A percentile compares a stretch with the other conserved stretches of the same genome.
phyloP scores from a whole-genome alignment of 2,797 vertebrate genomes.

The Esox lucius region DNA sequence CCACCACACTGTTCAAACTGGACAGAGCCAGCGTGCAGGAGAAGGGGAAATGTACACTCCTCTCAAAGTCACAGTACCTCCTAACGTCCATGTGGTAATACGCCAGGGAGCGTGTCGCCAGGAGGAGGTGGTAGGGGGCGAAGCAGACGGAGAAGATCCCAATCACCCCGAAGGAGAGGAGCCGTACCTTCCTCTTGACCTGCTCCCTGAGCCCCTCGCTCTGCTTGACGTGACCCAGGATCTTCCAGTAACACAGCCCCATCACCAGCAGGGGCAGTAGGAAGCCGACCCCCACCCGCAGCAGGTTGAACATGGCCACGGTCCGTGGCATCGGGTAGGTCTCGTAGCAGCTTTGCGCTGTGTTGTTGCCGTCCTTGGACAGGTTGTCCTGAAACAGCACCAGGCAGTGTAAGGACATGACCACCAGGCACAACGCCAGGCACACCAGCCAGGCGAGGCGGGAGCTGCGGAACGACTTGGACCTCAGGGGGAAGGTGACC shows the following conservation, averaged over 20 bases:
- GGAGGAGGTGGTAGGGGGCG: constrained; percentile 77
- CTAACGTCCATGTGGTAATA: neutral
- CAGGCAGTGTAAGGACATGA: constrained; percentile 51
- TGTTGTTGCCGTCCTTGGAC: neutral
- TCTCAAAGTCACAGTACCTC: constrained; percentile 70
- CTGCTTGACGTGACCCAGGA: constrained; percentile 69
- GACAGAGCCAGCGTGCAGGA: constrained; percentile 70
- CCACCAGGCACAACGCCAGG: constrained; percentile 34
- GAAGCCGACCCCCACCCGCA: constrained; percentile 69
- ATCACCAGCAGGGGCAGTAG: constrained; percentile 71
- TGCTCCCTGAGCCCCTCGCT: constrained; percentile 66
- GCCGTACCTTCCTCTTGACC: constrained; percentile 72
- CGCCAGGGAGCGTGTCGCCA: constrained; percentile 67
- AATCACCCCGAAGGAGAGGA: constrained; percentile 75
- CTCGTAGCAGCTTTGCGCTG: constrained; percentile 71
- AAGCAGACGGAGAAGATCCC: constrained; percentile 78
- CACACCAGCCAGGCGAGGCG: constrained; percentile 68
- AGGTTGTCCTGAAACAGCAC: constrained; percentile 61
- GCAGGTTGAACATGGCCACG: constrained; percentile 70
- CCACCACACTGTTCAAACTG: constrained; percentile 77
- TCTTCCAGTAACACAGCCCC: constrained; percentile 69
- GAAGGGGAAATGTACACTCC: constrained; percentile 61
- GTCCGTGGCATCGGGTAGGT: constrained; percentile 59
- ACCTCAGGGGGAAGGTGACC: constrained; percentile 68
- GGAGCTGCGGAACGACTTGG: constrained; percentile 56